phyloP scores from a whole-genome alignment of 2,113 vertebrate species.

The Oceanites oceanicus region DNA sequence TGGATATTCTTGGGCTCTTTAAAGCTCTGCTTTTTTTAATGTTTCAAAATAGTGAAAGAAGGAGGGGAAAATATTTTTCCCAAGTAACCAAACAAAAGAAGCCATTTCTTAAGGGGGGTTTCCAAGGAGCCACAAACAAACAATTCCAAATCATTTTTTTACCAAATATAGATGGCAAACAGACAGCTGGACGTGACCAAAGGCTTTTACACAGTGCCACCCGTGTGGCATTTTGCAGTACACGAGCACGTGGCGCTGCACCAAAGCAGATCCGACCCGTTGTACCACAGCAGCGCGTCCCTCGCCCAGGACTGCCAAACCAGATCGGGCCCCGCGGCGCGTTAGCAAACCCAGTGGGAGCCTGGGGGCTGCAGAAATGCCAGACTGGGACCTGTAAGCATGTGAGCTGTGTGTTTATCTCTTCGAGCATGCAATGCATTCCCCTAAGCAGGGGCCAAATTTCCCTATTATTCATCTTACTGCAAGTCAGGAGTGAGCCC shows the following conservation, averaged over 20 bases:
- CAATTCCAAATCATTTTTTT: not conserved
- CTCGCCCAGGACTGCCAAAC: rapidly evolving
- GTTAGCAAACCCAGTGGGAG: not conserved
- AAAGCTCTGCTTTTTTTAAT: not conserved
- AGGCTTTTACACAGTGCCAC: not conserved
- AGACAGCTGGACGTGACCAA: not conserved
- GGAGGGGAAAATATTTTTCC: conserved; percentile 5
- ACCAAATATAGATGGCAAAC: conserved; percentile 30
- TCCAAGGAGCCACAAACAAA: conserved; percentile 61
- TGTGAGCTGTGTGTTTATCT: rapidly evolving
- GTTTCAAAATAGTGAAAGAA: conserved; percentile 3
- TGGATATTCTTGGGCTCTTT: not conserved
- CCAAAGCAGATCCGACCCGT: rapidly evolving
- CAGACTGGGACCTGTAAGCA: not conserved
- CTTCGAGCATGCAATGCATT: not conserved
- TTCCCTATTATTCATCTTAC: not conserved
- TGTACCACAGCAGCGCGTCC: rapidly evolving
- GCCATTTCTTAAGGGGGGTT: not conserved
- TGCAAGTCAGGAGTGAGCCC: not conserved
- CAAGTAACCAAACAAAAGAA: conserved; percentile 52
- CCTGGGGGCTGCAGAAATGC: not conserved
- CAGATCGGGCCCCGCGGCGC: rapidly evolving
- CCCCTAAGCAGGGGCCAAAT: not conserved
- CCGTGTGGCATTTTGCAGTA: rapidly evolving
- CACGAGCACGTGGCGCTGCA: not conserved